Conservation (phyloP, 2,888 invertebrate genomes). For the Neoaliturus tenellus region DNA sequence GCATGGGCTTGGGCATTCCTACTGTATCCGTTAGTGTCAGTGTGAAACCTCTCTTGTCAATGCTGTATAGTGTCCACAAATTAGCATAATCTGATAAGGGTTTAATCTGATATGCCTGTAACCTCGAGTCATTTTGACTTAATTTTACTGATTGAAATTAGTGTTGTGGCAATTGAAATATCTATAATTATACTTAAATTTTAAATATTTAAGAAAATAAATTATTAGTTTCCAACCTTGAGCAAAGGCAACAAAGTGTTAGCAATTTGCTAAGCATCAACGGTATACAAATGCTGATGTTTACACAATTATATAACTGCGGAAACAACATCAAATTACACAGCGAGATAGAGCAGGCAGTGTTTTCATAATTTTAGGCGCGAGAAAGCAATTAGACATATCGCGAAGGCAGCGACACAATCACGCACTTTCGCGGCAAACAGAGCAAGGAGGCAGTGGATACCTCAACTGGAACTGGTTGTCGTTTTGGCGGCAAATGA, state of each 20-base stretch:
- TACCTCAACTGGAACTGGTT: not conserved
- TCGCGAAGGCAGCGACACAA: constrained; percentile 6
- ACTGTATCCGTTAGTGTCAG: too few relatives aligned
- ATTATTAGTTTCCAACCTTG: too few relatives aligned
- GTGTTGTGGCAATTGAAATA: too few relatives aligned
- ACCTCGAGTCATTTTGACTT: too few relatives aligned
- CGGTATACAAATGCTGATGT: not conserved
- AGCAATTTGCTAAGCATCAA: not conserved
- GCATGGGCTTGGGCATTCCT: too few relatives aligned
- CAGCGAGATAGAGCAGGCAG: not conserved
- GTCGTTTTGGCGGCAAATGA: not conserved
- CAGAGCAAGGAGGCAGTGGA: constrained; percentile 4
- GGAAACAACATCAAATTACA: not conserved
- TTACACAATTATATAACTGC: constrained; percentile 4
- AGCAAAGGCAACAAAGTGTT: not conserved
- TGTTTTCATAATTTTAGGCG: constrained; percentile 19
- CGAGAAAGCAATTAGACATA: constrained; percentile 21
- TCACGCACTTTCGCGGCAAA: constrained; percentile 9
- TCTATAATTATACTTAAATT: too few relatives aligned
- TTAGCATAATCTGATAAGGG: too few relatives aligned
- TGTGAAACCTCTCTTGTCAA: too few relatives aligned
- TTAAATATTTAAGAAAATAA: too few relatives aligned
- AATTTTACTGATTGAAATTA: too few relatives aligned
- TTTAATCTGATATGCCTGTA: too few relatives aligned
- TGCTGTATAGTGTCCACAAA: too few relatives aligned